Percentiles rank a stretch among this genome's conserved stretches.
phyloP scores from a whole-genome alignment of 1,140 invertebrate genomes.

The Dreissena rostriformis region DNA sequence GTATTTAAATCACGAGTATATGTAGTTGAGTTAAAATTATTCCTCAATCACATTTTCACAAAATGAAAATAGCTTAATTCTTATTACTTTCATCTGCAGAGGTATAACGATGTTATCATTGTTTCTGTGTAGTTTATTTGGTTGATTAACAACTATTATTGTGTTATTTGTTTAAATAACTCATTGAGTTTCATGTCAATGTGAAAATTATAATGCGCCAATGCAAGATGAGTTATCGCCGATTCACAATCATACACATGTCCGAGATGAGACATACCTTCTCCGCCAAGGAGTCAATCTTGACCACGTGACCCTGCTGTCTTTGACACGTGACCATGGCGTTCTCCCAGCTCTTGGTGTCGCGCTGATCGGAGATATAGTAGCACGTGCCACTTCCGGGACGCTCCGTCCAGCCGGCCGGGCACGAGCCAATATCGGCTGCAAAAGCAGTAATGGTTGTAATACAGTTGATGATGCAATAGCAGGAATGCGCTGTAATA shows the following conservation, averaged over 20 bases:
- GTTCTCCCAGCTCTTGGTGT: conserved; percentile 48
- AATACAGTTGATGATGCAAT: not conserved
- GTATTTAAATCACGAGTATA: not conserved
- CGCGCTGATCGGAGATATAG: conserved; percentile 34
- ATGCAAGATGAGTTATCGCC: no score
- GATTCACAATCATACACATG: no score
- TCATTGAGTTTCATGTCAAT: no score
- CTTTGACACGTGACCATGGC: conserved; percentile 39
- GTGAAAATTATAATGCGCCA: no score
- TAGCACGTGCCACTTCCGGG: conserved; percentile 44
- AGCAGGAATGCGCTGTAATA: not conserved
- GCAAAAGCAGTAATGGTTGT: no score
- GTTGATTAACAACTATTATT: no score
- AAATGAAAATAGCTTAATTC: not conserved
- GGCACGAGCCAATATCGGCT: conserved; percentile 46
- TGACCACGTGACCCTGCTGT: conserved; percentile 44
- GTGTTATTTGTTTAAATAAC: no score
- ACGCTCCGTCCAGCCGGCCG: conserved; percentile 41
- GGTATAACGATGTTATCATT: no score
- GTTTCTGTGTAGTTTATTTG: no score
- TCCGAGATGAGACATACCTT: no score
- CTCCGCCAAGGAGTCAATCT: conserved; percentile 49
- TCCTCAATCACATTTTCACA: not conserved
- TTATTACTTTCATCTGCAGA: not conserved
- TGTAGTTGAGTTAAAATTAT: not conserved